Evolutionary conservation across 2,888 invertebrate species (phyloP).

Genomic region (Pantelozetes paolii): DNA sequence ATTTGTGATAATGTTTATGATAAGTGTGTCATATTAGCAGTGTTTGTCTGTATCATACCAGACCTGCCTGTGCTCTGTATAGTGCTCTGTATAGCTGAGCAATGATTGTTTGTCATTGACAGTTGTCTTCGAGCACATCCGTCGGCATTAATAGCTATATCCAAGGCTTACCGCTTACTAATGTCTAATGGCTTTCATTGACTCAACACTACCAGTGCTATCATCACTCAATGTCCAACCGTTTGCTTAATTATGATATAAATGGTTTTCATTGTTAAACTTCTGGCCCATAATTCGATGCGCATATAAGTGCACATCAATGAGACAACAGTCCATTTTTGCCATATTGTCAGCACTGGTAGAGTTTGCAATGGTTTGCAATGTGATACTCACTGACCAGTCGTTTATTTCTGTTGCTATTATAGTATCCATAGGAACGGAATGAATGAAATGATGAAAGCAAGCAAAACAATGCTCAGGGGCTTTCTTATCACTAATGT

Average conservation of each 20-base stretch:
- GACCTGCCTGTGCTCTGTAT: neutral
- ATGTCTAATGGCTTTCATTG: slow-evolving; percentile 22
- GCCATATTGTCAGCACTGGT: slow-evolving; percentile 17
- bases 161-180: slow-evolving; percentile 32
- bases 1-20: slow-evolving; percentile 30
- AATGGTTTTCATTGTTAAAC: slow-evolving; percentile 34
- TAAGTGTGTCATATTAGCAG: slow-evolving; percentile 33
- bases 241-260: slow-evolving; percentile 34
- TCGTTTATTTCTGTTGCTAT: slow-evolving; percentile 10
- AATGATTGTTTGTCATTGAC: slow-evolving; percentile 36
- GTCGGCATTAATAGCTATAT: slow-evolving; percentile 23
- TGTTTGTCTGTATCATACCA: neutral
- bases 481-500: slow-evolving; percentile 26
- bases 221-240: slow-evolving; percentile 28
- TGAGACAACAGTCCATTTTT: slow-evolving; percentile 13
- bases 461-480: slow-evolving; percentile 19
- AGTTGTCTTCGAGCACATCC: slow-evolving; percentile 35
- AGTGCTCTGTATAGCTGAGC: slow-evolving; percentile 4
- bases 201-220: slow-evolving; percentile 25
- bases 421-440: neutral
- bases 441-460: slow-evolving; percentile 21
- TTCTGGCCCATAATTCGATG: slow-evolving; percentile 26
- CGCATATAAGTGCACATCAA: neutral
- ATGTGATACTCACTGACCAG: slow-evolving; percentile 36
- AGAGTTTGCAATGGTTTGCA: neutral